Conservation (phyloP, 92 coral and sea anemone genomes). For the Zoanthus sansibaricus region DNA sequence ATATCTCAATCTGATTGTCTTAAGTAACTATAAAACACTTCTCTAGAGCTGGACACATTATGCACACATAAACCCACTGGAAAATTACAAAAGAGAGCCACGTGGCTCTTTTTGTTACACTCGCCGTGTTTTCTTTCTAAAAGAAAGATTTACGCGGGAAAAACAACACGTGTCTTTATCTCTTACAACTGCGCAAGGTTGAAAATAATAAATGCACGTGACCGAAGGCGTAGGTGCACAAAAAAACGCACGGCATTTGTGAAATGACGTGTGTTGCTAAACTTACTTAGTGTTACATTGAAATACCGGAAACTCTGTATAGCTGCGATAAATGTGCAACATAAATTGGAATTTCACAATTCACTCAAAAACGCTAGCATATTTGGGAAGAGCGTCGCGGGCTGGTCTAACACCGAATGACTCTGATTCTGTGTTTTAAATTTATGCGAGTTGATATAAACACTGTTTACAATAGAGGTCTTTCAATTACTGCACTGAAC, state of each 20-base stretch:
- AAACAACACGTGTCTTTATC: constrained; percentile 40
- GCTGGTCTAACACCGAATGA: constrained; percentile 20
- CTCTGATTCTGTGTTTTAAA: constrained; percentile 9
- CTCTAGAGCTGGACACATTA: neutral
- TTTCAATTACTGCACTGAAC: constrained; percentile 66
- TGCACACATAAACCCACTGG: neutral
- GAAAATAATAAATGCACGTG: constrained; percentile 60
- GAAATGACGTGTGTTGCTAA: constrained; percentile 40
- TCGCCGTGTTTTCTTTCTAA: constrained; percentile 29
- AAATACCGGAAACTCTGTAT: constrained; percentile 78
- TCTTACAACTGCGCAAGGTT: constrained; percentile 66
- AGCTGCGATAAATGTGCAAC: constrained; percentile 48
- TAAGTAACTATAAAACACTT: neutral
- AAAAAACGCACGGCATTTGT: constrained; percentile 69
- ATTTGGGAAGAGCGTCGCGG: neutral
- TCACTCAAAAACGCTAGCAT: neutral
- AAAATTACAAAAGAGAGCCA: constrained; percentile 25
- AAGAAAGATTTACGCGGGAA: constrained; percentile 45
- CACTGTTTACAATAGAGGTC: constrained; percentile 57
- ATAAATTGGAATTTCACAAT: constrained; percentile 22
- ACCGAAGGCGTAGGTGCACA: constrained; percentile 68
- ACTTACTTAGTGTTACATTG: constrained; percentile 49
- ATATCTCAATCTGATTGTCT: neutral
- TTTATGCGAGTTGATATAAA: constrained; percentile 70
- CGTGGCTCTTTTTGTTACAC: constrained; percentile 36